Conservation (phyloP, 2,113 vertebrate genomes). For the Menidia beryllina region DNA sequence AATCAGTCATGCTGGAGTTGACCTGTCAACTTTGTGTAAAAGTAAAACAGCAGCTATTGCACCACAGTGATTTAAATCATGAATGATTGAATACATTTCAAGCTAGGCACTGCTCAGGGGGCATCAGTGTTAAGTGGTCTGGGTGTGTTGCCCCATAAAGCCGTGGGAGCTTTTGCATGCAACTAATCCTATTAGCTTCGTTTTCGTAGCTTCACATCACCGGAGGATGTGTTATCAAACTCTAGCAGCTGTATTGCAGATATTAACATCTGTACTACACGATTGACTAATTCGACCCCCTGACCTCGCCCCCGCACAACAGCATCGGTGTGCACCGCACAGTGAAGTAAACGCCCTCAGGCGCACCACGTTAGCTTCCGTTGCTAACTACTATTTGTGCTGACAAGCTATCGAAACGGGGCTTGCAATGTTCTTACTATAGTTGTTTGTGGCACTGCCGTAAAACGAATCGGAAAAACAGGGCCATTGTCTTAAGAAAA, state of each 20-base stretch:
- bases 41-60: too few species aligned
- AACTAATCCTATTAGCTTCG: neutral
- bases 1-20: too few species aligned
- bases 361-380: conserved; percentile 53
- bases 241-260: neutral
- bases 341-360: conserved; percentile 54
- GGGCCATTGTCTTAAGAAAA: neutral
- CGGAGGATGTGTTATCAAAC: neutral
- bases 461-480: neutral
- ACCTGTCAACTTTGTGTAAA: too few species aligned
- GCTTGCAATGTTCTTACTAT: neutral
- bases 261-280: too few species aligned
- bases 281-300: neutral
- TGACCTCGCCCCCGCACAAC: conserved; percentile 15
- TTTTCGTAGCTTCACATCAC: neutral
- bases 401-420: conserved; percentile 17
- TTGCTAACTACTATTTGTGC: conserved; percentile 44
- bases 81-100: too few species aligned
- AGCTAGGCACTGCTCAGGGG: neutral
- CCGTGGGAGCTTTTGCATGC: neutral
- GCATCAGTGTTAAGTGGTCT: neutral
- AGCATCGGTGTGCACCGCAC: conserved; percentile 38
- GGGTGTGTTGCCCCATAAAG: neutral
- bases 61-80: too few species aligned
- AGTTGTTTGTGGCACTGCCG: neutral